phyloP scores from a whole-genome alignment of 2,888 invertebrate genomes.

The Trichogramma evanescens region DNA sequence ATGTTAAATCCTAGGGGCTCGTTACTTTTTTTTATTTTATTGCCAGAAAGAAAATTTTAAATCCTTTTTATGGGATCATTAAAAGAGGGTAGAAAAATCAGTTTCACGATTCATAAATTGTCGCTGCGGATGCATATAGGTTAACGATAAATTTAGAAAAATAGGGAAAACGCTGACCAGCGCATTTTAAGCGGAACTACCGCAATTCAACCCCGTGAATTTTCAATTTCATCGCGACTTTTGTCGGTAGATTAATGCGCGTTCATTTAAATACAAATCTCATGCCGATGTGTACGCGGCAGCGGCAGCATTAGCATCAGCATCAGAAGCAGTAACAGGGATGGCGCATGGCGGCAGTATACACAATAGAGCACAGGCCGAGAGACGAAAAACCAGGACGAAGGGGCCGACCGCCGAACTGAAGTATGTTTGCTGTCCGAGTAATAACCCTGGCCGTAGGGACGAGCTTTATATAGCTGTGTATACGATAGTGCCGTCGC shows the following conservation, averaged over 20 bases:
- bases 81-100: no score
- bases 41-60: no score
- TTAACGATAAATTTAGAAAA: no score
- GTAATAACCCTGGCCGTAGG: constrained; percentile 44
- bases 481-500: constrained; percentile 20
- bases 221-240: constrained; percentile 24
- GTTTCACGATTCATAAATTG: no score
- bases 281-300: constrained; percentile 41
- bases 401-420: constrained; percentile 39
- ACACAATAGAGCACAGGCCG: constrained; percentile 11
- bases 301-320: constrained; percentile 22
- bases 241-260: constrained; percentile 43
- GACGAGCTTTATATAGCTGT: constrained; percentile 22
- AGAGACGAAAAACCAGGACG: constrained; percentile 13
- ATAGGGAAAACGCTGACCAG: constrained; percentile 19
- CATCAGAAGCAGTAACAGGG: constrained; percentile 18
- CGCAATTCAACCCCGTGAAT: constrained; percentile 1
- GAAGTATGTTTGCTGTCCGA: constrained; percentile 47
- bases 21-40: no score
- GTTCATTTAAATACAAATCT: constrained; percentile 49
- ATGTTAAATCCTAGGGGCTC: no score
- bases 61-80: no score
- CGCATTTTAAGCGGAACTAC: neutral
- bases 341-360: neutral
- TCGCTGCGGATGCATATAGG: no score